A percentile compares a stretch with the other conserved stretches of the same genome.
These are phyloP conservation scores for Crematogaster levior DNA, from an alignment of 2,888 invertebrate species.

Conservation along the genomic window DNA sequence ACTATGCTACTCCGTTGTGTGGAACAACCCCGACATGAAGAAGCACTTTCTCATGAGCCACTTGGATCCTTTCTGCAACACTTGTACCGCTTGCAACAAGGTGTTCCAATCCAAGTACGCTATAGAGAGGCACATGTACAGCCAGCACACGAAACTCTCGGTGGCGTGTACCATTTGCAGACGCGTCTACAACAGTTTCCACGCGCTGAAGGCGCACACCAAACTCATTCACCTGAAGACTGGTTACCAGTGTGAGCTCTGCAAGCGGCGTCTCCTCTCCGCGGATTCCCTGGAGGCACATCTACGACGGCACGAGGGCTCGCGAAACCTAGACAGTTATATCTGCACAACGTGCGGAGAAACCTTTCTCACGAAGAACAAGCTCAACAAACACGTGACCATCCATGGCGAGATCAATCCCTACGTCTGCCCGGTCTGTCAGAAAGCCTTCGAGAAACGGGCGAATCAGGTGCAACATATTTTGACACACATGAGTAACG, in stretches of 20 bases:
- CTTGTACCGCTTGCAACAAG: conserved; percentile 81
- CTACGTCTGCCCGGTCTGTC: conserved; percentile 63
- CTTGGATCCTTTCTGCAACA: conserved; percentile 83
- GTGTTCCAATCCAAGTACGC: conserved; percentile 84
- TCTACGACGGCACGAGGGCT: conserved; percentile 44
- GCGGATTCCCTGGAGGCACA: conserved; percentile 67
- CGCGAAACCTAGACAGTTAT: conserved; percentile 38
- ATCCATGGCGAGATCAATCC: conserved; percentile 60
- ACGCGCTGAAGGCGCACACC: conserved; percentile 68
- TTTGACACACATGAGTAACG: conserved; percentile 66
- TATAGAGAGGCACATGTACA: conserved; percentile 83
- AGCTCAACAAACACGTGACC: conserved; percentile 56
- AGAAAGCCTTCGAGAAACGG: conserved; percentile 69
- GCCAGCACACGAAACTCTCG: conserved; percentile 75
- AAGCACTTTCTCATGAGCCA: conserved; percentile 84
- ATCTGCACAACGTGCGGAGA: conserved; percentile 70
- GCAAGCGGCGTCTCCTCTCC: conserved; percentile 65
- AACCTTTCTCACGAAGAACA: conserved; percentile 48
- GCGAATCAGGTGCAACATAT: conserved; percentile 68
- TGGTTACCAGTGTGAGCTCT: conserved; percentile 64
- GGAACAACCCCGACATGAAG: conserved; percentile 83
- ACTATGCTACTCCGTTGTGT: conserved; percentile 82
- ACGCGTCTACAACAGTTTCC: conserved; percentile 62
- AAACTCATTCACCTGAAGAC: conserved; percentile 64
- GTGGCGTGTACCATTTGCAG: conserved; percentile 37